Conservation (phyloP, 1,140 invertebrate genomes). For the Drosophila chauvacae region DNA sequence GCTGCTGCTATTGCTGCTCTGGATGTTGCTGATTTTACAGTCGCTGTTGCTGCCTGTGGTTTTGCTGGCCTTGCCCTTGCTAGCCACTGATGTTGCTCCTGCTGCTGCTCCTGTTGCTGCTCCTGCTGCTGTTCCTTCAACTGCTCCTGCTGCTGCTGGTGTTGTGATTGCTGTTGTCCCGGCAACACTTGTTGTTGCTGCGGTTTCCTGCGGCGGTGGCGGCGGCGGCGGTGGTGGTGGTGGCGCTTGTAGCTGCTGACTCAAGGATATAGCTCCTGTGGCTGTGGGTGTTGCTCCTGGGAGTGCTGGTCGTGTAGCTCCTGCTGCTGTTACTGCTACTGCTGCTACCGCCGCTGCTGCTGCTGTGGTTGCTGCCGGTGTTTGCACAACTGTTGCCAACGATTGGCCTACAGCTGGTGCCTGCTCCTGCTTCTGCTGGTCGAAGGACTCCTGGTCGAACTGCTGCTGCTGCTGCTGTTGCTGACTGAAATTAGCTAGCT, state of each 20-base stretch:
- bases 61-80: conserved; percentile 30
- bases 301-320: conserved; percentile 24
- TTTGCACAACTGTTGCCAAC: conserved; percentile 47
- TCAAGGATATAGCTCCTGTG: conserved; percentile 33
- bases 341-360: conserved; percentile 24
- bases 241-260: conserved; percentile 29
- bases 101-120: conserved; percentile 22
- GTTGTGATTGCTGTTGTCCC: conserved; percentile 19
- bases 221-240: conserved; percentile 24
- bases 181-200: conserved; percentile 31
- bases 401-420: conserved; percentile 47
- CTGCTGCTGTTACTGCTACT: conserved; percentile 26
- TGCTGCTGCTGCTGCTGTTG: conserved; percentile 35
- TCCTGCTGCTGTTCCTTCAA: neutral
- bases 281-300: conserved; percentile 26
- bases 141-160: conserved; percentile 17
- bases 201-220: conserved; percentile 39
- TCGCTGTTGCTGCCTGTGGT: conserved; percentile 23
- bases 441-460: conserved; percentile 15
- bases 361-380: conserved; percentile 25
- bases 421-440: conserved; percentile 28
- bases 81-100: conserved; percentile 24
- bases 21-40: conserved; percentile 22
- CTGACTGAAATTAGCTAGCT: conserved; percentile 66
- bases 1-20: conserved; percentile 3